Evolutionary conservation across 2,888 invertebrate species (phyloP).

Genomic region (Deroplatys truncata): DNA sequence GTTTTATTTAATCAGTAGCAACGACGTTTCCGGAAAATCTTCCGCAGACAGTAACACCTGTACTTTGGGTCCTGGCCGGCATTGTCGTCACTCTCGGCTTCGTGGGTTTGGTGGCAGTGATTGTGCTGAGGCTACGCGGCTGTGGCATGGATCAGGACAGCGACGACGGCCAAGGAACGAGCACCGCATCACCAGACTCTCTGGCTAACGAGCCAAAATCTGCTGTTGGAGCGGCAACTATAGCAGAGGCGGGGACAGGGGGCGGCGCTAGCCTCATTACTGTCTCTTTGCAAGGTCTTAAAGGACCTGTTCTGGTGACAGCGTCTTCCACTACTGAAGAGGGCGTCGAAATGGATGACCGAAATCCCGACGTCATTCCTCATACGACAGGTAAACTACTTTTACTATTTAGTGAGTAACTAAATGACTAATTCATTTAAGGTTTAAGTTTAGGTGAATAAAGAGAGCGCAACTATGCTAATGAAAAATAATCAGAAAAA

Average conservation of each 20-base stretch:
- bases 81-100: slow-evolving; percentile 23
- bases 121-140: slow-evolving; percentile 9
- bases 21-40: slow-evolving; percentile 14
- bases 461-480: too few relatives aligned
- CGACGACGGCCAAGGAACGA: slow-evolving; percentile 16
- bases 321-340: slow-evolving; percentile 7
- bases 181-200: slow-evolving; percentile 32
- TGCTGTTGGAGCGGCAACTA: slow-evolving; percentile 31
- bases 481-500: too few relatives aligned
- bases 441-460: too few relatives aligned
- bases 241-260: not conserved
- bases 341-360: slow-evolving; percentile 17
- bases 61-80: slow-evolving; percentile 27
- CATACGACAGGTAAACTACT: slow-evolving; percentile 21
- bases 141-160: not conserved
- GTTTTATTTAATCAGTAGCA: not conserved
- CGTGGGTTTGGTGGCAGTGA: slow-evolving; percentile 18
- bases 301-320: slow-evolving; percentile 1
- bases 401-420: not conserved
- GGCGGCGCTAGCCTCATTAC: not conserved
- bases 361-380: slow-evolving; percentile 30
- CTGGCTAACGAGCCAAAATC: slow-evolving; percentile 24
- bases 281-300: slow-evolving; percentile 14
- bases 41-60: slow-evolving; percentile 21
- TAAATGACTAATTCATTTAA: too few relatives aligned